Base-by-base conservation (phyloP, 2,888 invertebrate species). In the Ariolimax columbianus region DNA sequence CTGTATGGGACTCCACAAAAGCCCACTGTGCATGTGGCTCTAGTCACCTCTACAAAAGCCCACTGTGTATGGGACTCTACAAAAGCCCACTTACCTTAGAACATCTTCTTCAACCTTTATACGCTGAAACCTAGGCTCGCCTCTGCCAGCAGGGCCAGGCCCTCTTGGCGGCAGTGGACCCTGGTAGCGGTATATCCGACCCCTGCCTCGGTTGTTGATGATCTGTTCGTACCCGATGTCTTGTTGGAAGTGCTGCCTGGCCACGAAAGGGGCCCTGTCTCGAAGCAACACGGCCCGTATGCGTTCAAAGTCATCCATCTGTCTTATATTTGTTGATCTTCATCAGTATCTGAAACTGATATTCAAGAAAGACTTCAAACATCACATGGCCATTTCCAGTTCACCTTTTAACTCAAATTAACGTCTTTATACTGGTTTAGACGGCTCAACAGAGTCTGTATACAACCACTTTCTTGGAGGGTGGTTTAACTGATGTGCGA, bases 91-190 rank as follows among this genome's bases (percentile, higher is more conserved):
- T 83, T 81, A 85, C 85, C 85, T 68, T 19, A 85, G n/a, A n/a
- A 85, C 85, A 81, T 85, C 81, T 11, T 85, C 85, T 47, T 85
- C 85, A 55, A 85, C 66, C 43, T 85, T 85, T 23, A 85, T 68
- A 6, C 77, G 85, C 51, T 85, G 75, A 80, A 81, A 51, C 26
- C 75, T 51, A 0, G 85, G 77, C 40, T 75, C 85, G 33, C 66
- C 66, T 38, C 81, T 59, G 17, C 33, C 81, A 23, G 51, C 59
- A 70, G 72, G 77, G 38, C 55, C 72, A 3, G 75, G 55, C 26
- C 23, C 75, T 55, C 82, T 38, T 0, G 63, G 38, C 19, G 75
- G 82, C 11, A 63, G 40, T 3, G 82, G 82, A 1, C 82, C 82
- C 43, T 82, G 82, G 43, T 82, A 82, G 0, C 81, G 66, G 47